These are phyloP conservation scores for Cerastis rubricosa DNA, from an alignment of 2,888 invertebrate genomes.

Conservation along the genomic window DNA sequence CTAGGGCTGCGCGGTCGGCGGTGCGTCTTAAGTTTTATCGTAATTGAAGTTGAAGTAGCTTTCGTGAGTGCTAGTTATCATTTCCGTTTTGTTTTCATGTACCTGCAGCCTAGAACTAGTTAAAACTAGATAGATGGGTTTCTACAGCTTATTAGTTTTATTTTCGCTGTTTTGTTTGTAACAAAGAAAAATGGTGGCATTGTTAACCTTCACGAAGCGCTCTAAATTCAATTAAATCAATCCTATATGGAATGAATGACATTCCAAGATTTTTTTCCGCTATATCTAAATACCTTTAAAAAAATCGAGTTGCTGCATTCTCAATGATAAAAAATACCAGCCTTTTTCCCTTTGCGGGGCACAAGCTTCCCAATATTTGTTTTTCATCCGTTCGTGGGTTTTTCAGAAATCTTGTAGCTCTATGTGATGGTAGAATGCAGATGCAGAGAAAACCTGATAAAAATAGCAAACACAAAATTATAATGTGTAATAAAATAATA, in stretches of 20 bases:
- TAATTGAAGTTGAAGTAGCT: slow-evolving; percentile 39
- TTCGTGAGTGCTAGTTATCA: slow-evolving; percentile 39
- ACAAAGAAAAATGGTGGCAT: background rate
- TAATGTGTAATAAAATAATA: slow-evolving; percentile 31
- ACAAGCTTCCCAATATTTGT: too few species aligned
- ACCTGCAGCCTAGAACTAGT: slow-evolving; percentile 14
- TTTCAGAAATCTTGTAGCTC: too few species aligned
- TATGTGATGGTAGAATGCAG: too few species aligned
- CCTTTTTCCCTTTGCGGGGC: background rate
- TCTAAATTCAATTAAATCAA: background rate
- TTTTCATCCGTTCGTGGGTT: too few species aligned
- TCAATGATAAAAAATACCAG: background rate
- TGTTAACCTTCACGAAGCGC: background rate
- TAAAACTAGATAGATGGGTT: background rate
- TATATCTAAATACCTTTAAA: background rate
- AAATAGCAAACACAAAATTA: background rate
- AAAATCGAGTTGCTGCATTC: background rate
- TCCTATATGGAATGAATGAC: background rate
- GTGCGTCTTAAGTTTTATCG: slow-evolving; percentile 44
- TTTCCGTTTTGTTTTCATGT: slow-evolving; percentile 30
- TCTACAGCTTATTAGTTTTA: background rate
- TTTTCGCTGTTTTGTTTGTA: background rate
- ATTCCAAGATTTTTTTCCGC: too few species aligned
- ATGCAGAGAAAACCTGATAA: background rate
- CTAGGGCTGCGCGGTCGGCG: slow-evolving; percentile 73